Evolutionary conservation across 1,140 invertebrate genomes (phyloP).

Genomic region (Capitella teleta): DNA sequence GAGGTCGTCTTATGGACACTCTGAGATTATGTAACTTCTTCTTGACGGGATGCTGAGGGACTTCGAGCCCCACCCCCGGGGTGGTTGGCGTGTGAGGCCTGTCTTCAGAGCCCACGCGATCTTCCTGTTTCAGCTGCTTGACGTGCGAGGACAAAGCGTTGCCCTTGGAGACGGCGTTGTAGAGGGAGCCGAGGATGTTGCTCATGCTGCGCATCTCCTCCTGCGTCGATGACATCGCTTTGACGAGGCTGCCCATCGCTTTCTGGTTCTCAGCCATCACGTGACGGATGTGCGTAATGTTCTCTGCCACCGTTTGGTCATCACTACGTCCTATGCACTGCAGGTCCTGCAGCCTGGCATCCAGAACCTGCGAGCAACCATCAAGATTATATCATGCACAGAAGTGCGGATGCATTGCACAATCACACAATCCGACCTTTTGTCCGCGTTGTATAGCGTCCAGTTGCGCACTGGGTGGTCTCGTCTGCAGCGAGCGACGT

Average conservation of each 20-base stretch:
- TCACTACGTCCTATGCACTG: not conserved
- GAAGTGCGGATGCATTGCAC: not conserved
- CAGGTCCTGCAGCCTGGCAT: not conserved
- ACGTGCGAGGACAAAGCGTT: too few species aligned
- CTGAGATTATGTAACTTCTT: too few species aligned
- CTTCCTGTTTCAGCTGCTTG: too few species aligned
- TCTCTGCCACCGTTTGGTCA: not conserved
- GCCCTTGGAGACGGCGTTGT: too few species aligned
- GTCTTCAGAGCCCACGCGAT: too few species aligned
- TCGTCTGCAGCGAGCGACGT: not conserved
- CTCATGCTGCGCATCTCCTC: slow-evolving; percentile 3
- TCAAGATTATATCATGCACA: slow-evolving; percentile 2
- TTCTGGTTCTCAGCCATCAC: slow-evolving; percentile 1
- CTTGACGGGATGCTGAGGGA: too few species aligned
- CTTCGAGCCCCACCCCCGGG: too few species aligned
- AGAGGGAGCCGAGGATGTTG: not conserved
- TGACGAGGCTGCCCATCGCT: not conserved
- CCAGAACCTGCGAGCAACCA: not conserved
- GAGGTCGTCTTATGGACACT: too few species aligned
- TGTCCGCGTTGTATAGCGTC: not conserved
- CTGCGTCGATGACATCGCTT: not conserved
- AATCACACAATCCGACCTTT: not conserved
- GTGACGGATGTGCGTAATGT: not conserved
- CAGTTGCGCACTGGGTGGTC: not conserved
- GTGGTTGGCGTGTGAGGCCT: too few species aligned